These are phyloP conservation scores for Atrina japonica DNA, from an alignment of 2,888 invertebrate species.

Conservation along the genomic window DNA sequence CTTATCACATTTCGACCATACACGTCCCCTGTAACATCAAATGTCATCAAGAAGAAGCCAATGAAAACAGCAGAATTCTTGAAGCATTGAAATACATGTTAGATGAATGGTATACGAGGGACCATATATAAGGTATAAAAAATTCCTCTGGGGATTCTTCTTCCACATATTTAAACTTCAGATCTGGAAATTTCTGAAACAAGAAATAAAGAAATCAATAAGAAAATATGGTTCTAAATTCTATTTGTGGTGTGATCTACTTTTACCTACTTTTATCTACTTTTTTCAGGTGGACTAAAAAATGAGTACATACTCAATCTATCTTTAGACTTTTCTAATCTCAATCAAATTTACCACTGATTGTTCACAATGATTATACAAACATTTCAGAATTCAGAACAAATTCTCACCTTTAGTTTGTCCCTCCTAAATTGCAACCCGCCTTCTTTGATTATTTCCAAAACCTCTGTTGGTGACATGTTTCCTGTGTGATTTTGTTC, in stretches of 20 bases:
- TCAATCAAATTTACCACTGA: too few species aligned
- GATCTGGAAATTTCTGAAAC: slow-evolving; percentile 95
- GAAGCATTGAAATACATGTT: slow-evolving; percentile 82
- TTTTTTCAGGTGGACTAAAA: background rate
- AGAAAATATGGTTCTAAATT: background rate
- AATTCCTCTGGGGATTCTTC: slow-evolving; percentile 99
- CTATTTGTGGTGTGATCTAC: too few species aligned
- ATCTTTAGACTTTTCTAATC: too few species aligned
- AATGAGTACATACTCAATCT: too few species aligned
- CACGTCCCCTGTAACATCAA: too few species aligned
- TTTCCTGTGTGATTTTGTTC: slow-evolving; percentile 82
- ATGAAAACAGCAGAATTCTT: slow-evolving; percentile 76
- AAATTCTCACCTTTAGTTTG: slow-evolving; percentile 93
- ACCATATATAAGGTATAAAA: slow-evolving; percentile 99
- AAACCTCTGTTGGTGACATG: slow-evolving; percentile 92
- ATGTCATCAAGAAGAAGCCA: slow-evolving; percentile 48
- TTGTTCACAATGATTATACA: too few species aligned
- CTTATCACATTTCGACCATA: too few species aligned
- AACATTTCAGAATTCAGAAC: too few species aligned
- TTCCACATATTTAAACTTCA: slow-evolving; percentile 99
- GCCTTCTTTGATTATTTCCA: slow-evolving; percentile 93
- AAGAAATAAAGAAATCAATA: background rate
- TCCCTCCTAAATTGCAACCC: slow-evolving; percentile 97
- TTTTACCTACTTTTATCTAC: too few species aligned
- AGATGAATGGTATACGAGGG: slow-evolving; percentile 86